phyloP scores from a whole-genome alignment of 2,113 vertebrate genomes.

The Eurystomus gularis region DNA sequence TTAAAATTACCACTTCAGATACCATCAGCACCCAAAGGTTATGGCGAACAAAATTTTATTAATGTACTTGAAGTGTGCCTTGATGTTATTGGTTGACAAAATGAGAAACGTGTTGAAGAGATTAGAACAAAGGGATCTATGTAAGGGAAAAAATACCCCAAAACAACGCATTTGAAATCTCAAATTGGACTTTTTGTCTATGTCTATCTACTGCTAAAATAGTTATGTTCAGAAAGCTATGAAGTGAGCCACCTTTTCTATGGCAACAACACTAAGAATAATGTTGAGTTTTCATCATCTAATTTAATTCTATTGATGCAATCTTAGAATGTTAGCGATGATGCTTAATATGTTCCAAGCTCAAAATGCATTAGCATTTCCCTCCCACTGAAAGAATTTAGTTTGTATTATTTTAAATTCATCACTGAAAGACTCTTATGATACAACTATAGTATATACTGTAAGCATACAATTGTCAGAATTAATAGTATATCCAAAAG shows the following conservation, averaged over 20 bases:
- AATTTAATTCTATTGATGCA: constrained; percentile 36
- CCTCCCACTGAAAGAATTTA: constrained; percentile 17
- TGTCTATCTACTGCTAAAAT: constrained; percentile 14
- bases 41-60: not conserved
- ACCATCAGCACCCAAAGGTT: not conserved
- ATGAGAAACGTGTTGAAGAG: not conserved
- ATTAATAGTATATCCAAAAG: not conserved
- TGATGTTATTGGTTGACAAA: not conserved
- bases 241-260: constrained; percentile 51
- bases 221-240: constrained; percentile 15
- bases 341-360: constrained; percentile 32
- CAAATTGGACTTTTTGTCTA: not conserved
- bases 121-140: not conserved
- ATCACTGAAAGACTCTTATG: not conserved
- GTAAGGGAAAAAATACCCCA: too few species aligned
- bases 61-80: not conserved
- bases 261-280: constrained; percentile 62
- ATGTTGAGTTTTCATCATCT: constrained; percentile 23
- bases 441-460: not conserved
- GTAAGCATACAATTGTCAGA: not conserved
- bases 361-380: constrained; percentile 23
- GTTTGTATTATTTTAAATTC: constrained; percentile 15
- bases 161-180: not conserved
- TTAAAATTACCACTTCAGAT: not conserved
- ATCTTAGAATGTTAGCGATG: constrained; percentile 16